Conservation (phyloP, 2,888 invertebrate genomes). For the Phyto melanocephala region DNA sequence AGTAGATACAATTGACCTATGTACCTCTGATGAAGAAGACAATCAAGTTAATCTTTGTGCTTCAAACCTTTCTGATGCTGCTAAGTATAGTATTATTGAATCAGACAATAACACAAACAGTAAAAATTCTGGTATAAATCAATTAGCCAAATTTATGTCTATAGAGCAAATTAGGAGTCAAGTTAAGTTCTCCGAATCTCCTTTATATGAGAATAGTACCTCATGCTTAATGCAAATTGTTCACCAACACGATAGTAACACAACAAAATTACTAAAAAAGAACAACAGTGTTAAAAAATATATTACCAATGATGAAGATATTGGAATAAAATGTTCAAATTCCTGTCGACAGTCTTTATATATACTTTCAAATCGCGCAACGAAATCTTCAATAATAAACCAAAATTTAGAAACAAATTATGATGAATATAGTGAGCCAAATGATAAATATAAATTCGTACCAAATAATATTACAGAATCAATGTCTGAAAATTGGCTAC, state of each 20-base stretch:
- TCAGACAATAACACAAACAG: constrained; percentile 1
- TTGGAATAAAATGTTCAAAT: constrained; percentile 69
- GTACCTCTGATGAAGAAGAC: constrained; percentile 84
- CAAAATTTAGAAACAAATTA: constrained; percentile 1
- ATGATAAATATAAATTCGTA: not conserved
- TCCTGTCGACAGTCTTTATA: constrained; percentile 77
- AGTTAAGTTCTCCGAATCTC: not conserved
- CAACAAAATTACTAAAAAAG: not conserved
- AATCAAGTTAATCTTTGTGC: constrained; percentile 42
- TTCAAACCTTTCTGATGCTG: constrained; percentile 32
- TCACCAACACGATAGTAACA: constrained; percentile 27
- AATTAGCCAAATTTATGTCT: constrained; percentile 13
- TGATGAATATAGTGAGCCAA: not conserved
- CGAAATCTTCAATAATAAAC: constrained; percentile 66
- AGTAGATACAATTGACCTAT: constrained; percentile 84
- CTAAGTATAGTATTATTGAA: not conserved
- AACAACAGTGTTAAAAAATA: constrained; percentile 9
- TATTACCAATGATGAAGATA: constrained; percentile 16
- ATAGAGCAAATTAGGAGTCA: constrained; percentile 15
- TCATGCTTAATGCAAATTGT: constrained; percentile 33
- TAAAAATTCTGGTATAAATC: constrained; percentile 12
- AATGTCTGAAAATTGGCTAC: constrained; percentile 11
- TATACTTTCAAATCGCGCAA: constrained; percentile 76
- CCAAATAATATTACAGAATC: not conserved
- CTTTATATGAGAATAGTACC: constrained; percentile 28